A percentile compares a stretch with the other conserved stretches of the same genome.
These are phyloP conservation scores for Salmo trutta DNA, from an alignment of 2,797 vertebrate species.

Conservation along the genomic window DNA sequence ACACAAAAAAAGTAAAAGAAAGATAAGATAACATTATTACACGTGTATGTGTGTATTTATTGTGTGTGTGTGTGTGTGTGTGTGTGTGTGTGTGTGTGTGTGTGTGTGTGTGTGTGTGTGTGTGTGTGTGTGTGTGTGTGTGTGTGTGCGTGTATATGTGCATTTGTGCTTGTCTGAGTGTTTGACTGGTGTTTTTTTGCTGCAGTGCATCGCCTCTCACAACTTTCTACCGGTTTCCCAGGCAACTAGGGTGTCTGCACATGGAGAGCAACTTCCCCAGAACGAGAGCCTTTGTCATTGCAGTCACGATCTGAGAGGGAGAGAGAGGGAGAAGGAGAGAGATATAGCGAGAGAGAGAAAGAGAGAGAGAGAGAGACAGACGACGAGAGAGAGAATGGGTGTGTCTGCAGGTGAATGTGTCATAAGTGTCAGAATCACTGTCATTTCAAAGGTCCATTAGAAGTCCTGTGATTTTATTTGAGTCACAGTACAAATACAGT, in stretches of 20 bases:
- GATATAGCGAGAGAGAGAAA: background rate
- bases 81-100: too few relatives aligned
- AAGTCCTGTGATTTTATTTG: background rate
- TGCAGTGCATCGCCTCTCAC: slow-evolving; percentile 77
- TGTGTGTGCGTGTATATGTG: background rate
- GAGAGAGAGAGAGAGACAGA: background rate
- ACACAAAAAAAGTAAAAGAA: too few relatives aligned
- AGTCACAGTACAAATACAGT: background rate
- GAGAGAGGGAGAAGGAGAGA: slow-evolving; percentile 6
- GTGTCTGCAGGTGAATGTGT: background rate
- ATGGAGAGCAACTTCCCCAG: slow-evolving; percentile 77
- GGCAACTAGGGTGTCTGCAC: slow-evolving; percentile 82
- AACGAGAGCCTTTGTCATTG: slow-evolving; percentile 77
- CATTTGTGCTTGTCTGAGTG: background rate
- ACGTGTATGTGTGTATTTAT: too few relatives aligned
- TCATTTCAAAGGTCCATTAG: background rate
- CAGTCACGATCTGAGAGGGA: slow-evolving; percentile 74
- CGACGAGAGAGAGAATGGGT: background rate
- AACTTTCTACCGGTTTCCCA: slow-evolving; percentile 81
- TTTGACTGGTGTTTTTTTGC: slow-evolving; percentile 68
- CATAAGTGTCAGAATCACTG: background rate
- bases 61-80: too few relatives aligned
- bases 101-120: too few relatives aligned
- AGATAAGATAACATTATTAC: too few relatives aligned
- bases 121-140: background rate